Evolutionary conservation across 2,113 vertebrate species (phyloP).

Genomic region (Amblyornis subalaris): DNA sequence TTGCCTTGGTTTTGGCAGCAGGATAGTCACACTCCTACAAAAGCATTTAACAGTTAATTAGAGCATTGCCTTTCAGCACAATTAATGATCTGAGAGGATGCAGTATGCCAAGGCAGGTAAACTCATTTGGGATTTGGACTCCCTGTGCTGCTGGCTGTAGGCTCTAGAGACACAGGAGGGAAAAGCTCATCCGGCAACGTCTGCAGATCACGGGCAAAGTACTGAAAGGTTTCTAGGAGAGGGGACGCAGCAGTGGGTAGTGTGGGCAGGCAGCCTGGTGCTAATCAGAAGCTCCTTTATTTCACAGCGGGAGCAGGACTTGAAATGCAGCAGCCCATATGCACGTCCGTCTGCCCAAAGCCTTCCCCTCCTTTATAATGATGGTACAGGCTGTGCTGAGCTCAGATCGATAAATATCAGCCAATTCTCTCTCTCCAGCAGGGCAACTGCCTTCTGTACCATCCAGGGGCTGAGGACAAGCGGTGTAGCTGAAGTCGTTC

Average conservation of each 20-base stretch:
- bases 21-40: neutral
- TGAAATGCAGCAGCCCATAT: neutral
- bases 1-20: neutral
- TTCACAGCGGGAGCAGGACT: neutral
- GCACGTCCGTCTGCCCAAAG: neutral
- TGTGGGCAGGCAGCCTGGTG: neutral
- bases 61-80: neutral
- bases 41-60: neutral
- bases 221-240: neutral
- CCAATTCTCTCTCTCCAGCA: neutral
- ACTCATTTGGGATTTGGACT: neutral
- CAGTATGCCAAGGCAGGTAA: neutral
- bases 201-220: neutral
- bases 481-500: neutral
- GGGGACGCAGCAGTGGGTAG: neutral
- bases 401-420: neutral
- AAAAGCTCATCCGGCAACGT: neutral
- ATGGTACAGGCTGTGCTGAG: slow-evolving; percentile 14
- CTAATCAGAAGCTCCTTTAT: neutral
- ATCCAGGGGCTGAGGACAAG: neutral
- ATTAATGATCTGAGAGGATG: neutral
- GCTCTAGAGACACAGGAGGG: neutral
- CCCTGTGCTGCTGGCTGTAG: neutral
- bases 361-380: neutral
- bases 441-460: neutral